These are phyloP conservation scores for Chrysolina oricalcia DNA, from an alignment of 2,888 invertebrate genomes.

Conservation along the genomic window DNA sequence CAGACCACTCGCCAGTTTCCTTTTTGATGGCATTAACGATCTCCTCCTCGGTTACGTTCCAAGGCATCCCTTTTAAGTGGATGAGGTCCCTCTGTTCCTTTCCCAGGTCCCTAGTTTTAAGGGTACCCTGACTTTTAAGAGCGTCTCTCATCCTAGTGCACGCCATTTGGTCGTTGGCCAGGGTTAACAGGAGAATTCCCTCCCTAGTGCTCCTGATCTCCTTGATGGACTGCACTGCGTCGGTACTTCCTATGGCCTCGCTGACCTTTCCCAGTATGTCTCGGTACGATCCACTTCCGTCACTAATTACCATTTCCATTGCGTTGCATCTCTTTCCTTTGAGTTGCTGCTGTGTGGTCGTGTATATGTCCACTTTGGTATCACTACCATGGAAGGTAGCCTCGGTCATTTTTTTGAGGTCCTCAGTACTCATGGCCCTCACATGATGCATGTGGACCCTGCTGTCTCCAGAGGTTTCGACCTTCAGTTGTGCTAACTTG, in stretches of 20 bases:
- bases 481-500: background rate
- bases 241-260: background rate
- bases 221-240: background rate
- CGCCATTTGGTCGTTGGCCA: background rate
- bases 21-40: background rate
- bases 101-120: background rate
- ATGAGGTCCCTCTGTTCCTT: background rate
- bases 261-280: background rate
- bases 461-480: background rate
- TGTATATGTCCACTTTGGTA: background rate
- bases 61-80: background rate
- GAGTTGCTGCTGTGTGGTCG: background rate
- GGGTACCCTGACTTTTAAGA: background rate
- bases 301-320: background rate
- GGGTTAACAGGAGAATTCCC: background rate
- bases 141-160: background rate
- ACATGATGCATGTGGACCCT: background rate
- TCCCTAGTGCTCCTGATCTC: background rate
- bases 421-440: background rate
- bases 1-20: background rate
- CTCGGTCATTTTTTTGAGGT: background rate
- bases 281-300: background rate
- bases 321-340: background rate
- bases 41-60: background rate
- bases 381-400: background rate